Evolutionary conservation across 2,888 invertebrate genomes (phyloP), one percentile per base, ranked within the genome.

Genomic region (Geotrupes spiniger): DNA sequence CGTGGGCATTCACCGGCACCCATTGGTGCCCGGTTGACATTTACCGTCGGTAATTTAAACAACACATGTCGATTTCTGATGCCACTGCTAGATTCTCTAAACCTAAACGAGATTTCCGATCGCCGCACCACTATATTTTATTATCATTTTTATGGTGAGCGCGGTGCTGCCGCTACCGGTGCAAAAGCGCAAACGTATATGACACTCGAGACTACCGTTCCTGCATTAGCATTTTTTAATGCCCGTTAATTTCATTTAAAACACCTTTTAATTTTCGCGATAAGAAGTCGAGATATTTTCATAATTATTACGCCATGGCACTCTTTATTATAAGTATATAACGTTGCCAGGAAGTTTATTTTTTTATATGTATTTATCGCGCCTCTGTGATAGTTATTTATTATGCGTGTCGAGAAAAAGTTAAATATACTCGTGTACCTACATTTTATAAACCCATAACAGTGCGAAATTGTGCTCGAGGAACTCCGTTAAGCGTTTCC

Each of bases 11-110:
- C 40, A 50, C 42, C 48, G 47, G 55, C 55, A 56, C 50, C 55
- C 53, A 56, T 57, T 55, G 57, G 55, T 55, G 55, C 53, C 45
- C 46, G 31, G 53, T 43, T 56, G 56, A 56, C 56, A 53, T 51
- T 52, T 52, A 45, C 51, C 36, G 43, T 40, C 45, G 36, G 53
- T 53, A 49, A 49, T 56, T 53, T 51, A 57, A 55, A 53, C 46
- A 54, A 52, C 43, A 54, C 54, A 52, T 54, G 54, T 52, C 50
- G 50, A 56, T 51, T 54, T 46, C 52, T 54, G 51, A 53, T 43
- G 46, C 45, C 47, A 39, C 43, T 39, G 36, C 26, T 33, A 29
- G 21, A 21, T 21, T 21, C 43, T 46, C 33, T 41, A 33, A 33
- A 33, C 33, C 14, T 10, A 21, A 21, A 14, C 33, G 8, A 33